Conservation (phyloP, 2,888 invertebrate species). For the Spodoptera picta region DNA sequence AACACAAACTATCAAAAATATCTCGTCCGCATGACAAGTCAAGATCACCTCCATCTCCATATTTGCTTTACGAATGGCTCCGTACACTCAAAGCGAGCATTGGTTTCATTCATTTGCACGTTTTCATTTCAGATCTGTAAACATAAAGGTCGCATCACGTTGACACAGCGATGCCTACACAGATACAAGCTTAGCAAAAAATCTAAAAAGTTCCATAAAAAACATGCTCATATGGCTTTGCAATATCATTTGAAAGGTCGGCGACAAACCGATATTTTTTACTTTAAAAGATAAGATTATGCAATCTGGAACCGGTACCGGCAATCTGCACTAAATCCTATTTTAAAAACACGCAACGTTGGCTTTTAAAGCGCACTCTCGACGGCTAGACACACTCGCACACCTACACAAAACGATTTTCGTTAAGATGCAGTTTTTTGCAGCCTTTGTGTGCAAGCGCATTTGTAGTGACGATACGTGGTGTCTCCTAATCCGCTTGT, state of each 20-base stretch:
- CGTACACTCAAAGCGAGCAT: conserved; percentile 61
- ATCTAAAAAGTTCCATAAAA: conserved; percentile 57
- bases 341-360: conserved; percentile 84
- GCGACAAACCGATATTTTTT: conserved; percentile 73
- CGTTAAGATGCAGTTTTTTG: conserved; percentile 74
- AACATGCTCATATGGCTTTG: conserved; percentile 69
- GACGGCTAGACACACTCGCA: conserved; percentile 77
- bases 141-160: conserved; percentile 49
- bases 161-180: conserved; percentile 51
- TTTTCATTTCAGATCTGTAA: conserved; percentile 62
- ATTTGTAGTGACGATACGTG: conserved; percentile 69
- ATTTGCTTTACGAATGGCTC: conserved; percentile 67
- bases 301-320: conserved; percentile 68
- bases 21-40: conserved; percentile 51
- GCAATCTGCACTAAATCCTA: conserved; percentile 84
- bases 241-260: conserved; percentile 78
- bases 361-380: conserved; percentile 80
- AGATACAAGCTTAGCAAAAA: conserved; percentile 55
- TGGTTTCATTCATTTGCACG: conserved; percentile 68
- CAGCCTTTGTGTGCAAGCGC: conserved; percentile 69
- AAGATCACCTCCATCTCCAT: conserved; percentile 65
- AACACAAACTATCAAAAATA: conserved; percentile 63
- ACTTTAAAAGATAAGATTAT: conserved; percentile 80
- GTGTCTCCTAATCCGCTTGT: conserved; percentile 79
- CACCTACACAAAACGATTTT: conserved; percentile 78